phyloP scores from a whole-genome alignment of 2,113 vertebrate genomes.

The Choloepus hoffmanni region DNA sequence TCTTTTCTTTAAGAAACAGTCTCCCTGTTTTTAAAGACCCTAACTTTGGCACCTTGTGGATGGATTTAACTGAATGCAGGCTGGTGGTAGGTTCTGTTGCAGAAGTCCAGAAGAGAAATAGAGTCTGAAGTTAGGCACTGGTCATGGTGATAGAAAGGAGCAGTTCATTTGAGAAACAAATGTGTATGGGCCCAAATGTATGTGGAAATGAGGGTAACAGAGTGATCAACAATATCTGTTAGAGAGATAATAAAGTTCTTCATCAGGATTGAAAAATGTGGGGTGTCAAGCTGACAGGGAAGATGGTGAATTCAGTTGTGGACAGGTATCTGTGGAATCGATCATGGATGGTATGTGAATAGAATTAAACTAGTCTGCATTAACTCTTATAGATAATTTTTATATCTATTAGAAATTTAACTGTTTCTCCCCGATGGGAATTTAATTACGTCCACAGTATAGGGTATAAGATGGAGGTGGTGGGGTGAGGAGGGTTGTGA shows the following conservation, averaged over 20 bases:
- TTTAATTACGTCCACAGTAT: neutral
- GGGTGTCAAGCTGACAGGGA: neutral
- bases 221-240: neutral
- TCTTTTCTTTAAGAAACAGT: neutral
- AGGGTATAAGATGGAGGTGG: neutral
- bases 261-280: neutral
- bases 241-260: neutral
- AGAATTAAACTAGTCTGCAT: conserved; percentile 1
- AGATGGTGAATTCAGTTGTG: neutral
- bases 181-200: neutral
- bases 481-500: neutral
- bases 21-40: conserved; percentile 36
- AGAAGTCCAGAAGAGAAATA: neutral
- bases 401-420: neutral
- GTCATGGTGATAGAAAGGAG: neutral
- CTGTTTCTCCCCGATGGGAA: conserved; percentile 19
- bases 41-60: neutral
- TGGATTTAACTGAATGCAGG: neutral
- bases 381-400: conserved; percentile 29
- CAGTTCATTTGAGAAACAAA: neutral
- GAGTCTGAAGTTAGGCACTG: neutral
- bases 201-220: neutral
- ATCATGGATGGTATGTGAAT: neutral
- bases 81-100: neutral
- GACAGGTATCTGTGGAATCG: neutral